Percentiles rank a stretch among this genome's conserved stretches.
Conservation (phyloP, 2,888 invertebrate species). For the Eupsilia transversa region DNA sequence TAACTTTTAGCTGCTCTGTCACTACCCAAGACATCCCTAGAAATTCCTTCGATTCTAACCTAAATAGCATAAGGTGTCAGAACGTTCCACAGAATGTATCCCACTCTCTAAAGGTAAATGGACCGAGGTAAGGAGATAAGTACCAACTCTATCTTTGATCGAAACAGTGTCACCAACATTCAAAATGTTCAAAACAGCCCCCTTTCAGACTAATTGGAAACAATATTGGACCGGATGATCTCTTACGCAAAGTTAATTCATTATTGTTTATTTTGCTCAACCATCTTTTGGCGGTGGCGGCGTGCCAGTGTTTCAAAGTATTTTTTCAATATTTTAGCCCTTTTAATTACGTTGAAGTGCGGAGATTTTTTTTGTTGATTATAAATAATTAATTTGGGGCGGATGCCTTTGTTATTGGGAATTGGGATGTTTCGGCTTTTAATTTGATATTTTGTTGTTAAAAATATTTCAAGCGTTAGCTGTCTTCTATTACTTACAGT, state of each 20-base stretch:
- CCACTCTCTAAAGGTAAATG: conserved; percentile 26
- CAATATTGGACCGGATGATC: conserved; percentile 54
- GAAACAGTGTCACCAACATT: conserved; percentile 36
- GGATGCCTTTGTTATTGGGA: conserved; percentile 16
- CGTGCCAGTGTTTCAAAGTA: conserved; percentile 45
- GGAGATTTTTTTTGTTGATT: conserved; percentile 37
- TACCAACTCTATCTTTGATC: conserved; percentile 33
- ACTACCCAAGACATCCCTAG: conserved; percentile 7
- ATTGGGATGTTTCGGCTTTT: background rate
- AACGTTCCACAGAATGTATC: background rate
- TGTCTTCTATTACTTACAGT: too few species aligned
- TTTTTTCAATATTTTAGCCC: conserved; percentile 51
- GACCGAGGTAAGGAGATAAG: conserved; percentile 9
- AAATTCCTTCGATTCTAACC: conserved; percentile 8
- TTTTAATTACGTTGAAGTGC: conserved; percentile 51
- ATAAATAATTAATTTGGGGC: conserved; percentile 40
- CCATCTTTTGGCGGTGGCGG: conserved; percentile 44
- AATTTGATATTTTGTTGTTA: background rate
- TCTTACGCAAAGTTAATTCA: conserved; percentile 52
- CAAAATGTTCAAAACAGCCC: conserved; percentile 46
- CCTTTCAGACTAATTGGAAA: conserved; percentile 54
- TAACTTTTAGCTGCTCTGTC: background rate
- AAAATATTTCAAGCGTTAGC: too few species aligned
- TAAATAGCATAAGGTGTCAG: conserved; percentile 8
- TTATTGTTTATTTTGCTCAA: conserved; percentile 58